Base-by-base conservation (phyloP, 2,113 vertebrate species). In the Pelecanoides urinatrix region DNA sequence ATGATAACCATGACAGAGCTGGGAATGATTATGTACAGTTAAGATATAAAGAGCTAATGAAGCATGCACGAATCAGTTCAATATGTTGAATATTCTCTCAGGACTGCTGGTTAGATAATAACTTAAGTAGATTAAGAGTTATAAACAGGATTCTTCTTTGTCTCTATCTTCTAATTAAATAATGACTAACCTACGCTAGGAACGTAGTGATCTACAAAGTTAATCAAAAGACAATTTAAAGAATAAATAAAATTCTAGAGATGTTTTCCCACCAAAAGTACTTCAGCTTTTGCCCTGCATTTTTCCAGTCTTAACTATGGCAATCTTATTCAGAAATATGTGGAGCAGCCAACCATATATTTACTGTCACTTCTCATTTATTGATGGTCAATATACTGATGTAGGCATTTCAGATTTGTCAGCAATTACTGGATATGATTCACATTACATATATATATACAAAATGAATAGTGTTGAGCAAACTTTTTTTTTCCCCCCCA, bases 71-170 rank as follows among this genome's bases (percentile, higher is more conserved):
- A 88, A 92, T 89, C 82, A 76, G 63, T 92, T 95, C 90, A 97
- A 23, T 79, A 91, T 70, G 80, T 91, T 86, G 83, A 86, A 78
- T 96, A 97, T 94, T 95, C 92, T 97, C 84, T 88, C 65, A 92
- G 86, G 94, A 94, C 86, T 66, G 30, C 68, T 78, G 59, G 78
- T 62, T 92, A 88, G 88, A 96, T 94, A 94, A 95, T 83, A 66
- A 86, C 65, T 92, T 95, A 29, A 96, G 79, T 73, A 95, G 94
- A 97, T 96, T 95, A 97, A 92, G 53, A 92, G 50, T 88, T 88
- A 90, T 92, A 95, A 95, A 90, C 32, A 82, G 38, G 68, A 85
- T 82, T 93, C 50, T 59, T 94, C 77, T 88, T 90, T 93, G 70
- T 72, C 50, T 80, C 80, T 80, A 8, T 81, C 30, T 95, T 92